Evolutionary conservation across 2,888 invertebrate genomes (phyloP), one percentile per base, ranked within the genome.

Genomic region (Sinelater perroti): DNA sequence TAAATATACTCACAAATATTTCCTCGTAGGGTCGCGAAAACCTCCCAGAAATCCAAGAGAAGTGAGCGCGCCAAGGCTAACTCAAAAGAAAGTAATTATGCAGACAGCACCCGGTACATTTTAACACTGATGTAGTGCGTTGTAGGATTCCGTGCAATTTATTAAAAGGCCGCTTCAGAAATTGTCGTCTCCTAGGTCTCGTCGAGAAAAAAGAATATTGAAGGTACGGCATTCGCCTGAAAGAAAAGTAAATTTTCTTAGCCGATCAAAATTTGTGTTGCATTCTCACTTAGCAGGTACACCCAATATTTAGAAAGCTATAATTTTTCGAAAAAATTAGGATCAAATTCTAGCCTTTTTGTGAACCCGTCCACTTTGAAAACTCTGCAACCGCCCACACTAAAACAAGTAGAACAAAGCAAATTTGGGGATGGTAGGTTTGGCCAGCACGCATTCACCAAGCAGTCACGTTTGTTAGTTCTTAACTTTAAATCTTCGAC

Each of bases 31-130:
- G 3, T 47, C 47, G 7, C 18, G 35, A 35, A 47, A 47, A 21
- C 47, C 47, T 1, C 35, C 17, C 1, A 47, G 35, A 24, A 47
- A 47, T 47, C 47, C 47, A 7, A 11, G 47, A 33, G 31, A 31
- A 10, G 8, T 46, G 1, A 8, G 14, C n/a, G 3, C 11, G 17
- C 10, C 7, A 18, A 30, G 18, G 10, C 14, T 13, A 6, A 16
- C 20, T 7, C 24, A 20, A 20, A 31, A 10, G 31, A 7, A 30
- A n/a, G 45, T 45, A 18, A n/a, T n/a, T n/a, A n/a, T n/a, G n/a
- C n/a, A n/a, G n/a, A n/a, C n/a, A n/a, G n/a, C n/a, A n/a, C n/a
- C n/a, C n/a, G n/a, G n/a, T n/a, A n/a, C n/a, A n/a, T n/a, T n/a
- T n/a, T n/a, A n/a, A n/a, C n/a, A n/a, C n/a, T n/a, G n/a, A n/a